Conservation (phyloP, 2,888 invertebrate genomes). For the Metacarcinus magister region DNA sequence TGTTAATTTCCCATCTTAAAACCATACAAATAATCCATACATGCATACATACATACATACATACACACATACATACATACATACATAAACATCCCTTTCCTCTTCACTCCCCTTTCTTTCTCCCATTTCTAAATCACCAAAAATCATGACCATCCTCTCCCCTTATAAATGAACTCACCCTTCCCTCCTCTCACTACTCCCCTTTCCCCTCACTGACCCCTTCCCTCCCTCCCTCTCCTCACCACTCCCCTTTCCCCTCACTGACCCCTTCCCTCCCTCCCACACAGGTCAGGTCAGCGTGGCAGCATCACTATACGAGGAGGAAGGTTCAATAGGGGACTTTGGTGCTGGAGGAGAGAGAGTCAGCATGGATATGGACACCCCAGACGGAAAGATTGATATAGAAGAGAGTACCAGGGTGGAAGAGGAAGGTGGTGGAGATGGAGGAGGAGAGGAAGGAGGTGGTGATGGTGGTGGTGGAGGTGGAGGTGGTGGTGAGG, state of each 20-base stretch:
- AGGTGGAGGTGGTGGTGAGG: background rate
- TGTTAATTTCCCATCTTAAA: background rate
- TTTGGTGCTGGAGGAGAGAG: constrained; percentile 65
- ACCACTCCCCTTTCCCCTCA: background rate
- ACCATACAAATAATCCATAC: too few species aligned
- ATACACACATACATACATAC: too few species aligned
- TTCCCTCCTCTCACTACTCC: background rate
- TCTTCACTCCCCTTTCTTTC: background rate
- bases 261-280: background rate
- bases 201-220: background rate
- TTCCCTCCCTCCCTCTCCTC: background rate
- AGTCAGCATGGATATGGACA: constrained; percentile 76
- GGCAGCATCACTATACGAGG: constrained; percentile 75
- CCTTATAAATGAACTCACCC: background rate
- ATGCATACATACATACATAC: too few species aligned
- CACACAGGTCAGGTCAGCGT: constrained; percentile 78
- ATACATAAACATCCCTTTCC: background rate
- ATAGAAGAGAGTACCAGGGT: constrained; percentile 62
- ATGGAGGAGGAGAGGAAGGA: constrained; percentile 42
- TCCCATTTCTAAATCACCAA: too few species aligned
- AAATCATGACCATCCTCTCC: too few species aligned
- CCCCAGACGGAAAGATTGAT: constrained; percentile 68
- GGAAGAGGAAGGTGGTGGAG: constrained; percentile 59
- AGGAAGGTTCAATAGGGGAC: constrained; percentile 72
- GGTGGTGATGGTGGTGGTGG: constrained; percentile 15